A percentile compares a stretch with the other conserved stretches of the same genome.
phyloP scores from a whole-genome alignment of 2,888 invertebrate species.

The Muschampia plurimacula region DNA sequence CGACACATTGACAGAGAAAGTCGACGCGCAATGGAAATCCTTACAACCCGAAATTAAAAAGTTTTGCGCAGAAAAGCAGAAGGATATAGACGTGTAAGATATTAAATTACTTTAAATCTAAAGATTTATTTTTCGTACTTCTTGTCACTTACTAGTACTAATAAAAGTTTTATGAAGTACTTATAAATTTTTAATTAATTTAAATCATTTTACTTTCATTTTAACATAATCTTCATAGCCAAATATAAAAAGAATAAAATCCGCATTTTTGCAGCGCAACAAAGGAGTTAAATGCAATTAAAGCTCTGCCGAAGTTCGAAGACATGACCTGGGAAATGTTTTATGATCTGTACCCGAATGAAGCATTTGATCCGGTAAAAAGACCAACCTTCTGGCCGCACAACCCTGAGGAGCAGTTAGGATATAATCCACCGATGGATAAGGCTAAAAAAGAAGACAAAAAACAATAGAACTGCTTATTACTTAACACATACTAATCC shows the following conservation, averaged over 20 bases:
- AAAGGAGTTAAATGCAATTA: conserved; percentile 61
- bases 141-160: not conserved
- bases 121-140: too few species aligned
- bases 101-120: too few species aligned
- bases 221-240: too few species aligned
- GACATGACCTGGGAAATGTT: conserved; percentile 73
- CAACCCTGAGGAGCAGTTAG: conserved; percentile 66
- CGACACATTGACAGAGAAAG: conserved; percentile 58
- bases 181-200: too few species aligned
- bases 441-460: conserved; percentile 43
- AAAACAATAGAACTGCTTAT: conserved; percentile 5
- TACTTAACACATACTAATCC: too few species aligned
- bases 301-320: conserved; percentile 66
- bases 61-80: conserved; percentile 59
- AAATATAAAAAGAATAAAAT: too few species aligned
- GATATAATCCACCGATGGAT: conserved; percentile 54
- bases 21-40: conserved; percentile 70
- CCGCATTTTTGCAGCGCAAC: conserved; percentile 53
- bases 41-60: conserved; percentile 61
- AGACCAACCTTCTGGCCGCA: conserved; percentile 77
- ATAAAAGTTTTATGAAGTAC: too few species aligned
- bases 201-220: too few species aligned
- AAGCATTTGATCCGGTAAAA: conserved; percentile 63
- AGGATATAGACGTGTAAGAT: conserved; percentile 60
- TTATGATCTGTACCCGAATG: conserved; percentile 59